These are phyloP conservation scores for Ectemnius lituratus DNA, from an alignment of 2,888 invertebrate genomes.

Conservation along the genomic window DNA sequence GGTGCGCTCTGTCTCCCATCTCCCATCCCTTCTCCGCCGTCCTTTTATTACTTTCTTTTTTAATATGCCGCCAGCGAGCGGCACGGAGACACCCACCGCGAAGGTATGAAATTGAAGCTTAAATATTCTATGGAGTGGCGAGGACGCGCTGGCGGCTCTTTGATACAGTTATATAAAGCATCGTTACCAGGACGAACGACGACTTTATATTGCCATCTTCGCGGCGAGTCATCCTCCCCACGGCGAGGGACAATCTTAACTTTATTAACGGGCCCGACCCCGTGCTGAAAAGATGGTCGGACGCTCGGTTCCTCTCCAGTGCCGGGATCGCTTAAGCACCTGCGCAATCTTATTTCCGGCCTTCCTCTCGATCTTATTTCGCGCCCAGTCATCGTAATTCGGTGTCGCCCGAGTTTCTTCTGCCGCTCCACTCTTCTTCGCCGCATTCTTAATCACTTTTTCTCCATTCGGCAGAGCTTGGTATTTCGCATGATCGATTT, in stretches of 20 bases:
- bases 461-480: background rate
- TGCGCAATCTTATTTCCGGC: background rate
- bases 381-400: too few relatives aligned
- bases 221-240: slow-evolving; percentile 66
- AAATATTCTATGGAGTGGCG: slow-evolving; percentile 76
- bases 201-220: slow-evolving; percentile 71
- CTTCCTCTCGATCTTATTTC: too few relatives aligned
- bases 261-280: slow-evolving; percentile 68
- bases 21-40: slow-evolving; percentile 20
- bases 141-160: slow-evolving; percentile 60
- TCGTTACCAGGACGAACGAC: slow-evolving; percentile 70
- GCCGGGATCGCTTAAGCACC: background rate
- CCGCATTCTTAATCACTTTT: background rate
- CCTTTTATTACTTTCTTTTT: slow-evolving; percentile 65
- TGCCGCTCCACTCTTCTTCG: background rate
- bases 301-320: slow-evolving; percentile 18
- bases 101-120: slow-evolving; percentile 77
- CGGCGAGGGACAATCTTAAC: slow-evolving; percentile 68
- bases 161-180: slow-evolving; percentile 75
- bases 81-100: slow-evolving; percentile 57
- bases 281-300: slow-evolving; percentile 13
- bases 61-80: slow-evolving; percentile 65
- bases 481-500: background rate
- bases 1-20: slow-evolving; percentile 21
- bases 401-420: too few relatives aligned